Conservation (phyloP, 2,113 vertebrate genomes). For the Serranochromis macrocephalus region DNA sequence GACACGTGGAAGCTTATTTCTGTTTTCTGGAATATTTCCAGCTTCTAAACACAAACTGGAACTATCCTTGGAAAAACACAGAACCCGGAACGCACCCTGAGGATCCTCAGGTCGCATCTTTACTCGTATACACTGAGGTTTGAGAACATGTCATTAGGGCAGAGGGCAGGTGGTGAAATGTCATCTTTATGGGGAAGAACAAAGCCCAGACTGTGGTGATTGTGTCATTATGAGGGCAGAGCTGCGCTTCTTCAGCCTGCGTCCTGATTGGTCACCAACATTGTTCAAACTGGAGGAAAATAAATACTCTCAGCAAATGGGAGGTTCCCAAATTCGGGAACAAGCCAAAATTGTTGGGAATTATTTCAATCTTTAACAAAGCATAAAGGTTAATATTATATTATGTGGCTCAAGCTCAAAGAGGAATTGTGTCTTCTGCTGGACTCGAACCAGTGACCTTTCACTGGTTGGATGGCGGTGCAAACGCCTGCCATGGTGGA, state of each 20-base stretch:
- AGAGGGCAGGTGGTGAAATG: neutral
- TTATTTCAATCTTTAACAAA: neutral
- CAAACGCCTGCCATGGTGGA: neutral
- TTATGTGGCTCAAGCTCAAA: neutral
- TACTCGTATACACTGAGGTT: neutral
- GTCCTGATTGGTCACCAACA: neutral
- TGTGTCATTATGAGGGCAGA: neutral
- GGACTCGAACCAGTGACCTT: neutral
- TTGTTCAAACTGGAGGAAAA: neutral
- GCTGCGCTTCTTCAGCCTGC: neutral
- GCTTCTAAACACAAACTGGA: neutral
- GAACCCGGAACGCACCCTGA: neutral
- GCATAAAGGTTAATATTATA: neutral
- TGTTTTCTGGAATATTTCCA: neutral
- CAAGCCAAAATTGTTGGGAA: neutral
- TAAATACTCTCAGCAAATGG: neutral
- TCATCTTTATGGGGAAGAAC: neutral
- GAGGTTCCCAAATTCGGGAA: neutral
- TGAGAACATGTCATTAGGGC: neutral
- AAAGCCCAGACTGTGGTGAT: neutral
- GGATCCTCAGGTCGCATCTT: neutral
- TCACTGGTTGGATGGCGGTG: fast-evolving
- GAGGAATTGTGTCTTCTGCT: neutral
- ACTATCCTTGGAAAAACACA: fast-evolving
- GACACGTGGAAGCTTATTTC: neutral